These are phyloP conservation scores for Lagenorhynchus albirostris DNA, from an alignment of 2,113 vertebrate species.

Conservation along the genomic window DNA sequence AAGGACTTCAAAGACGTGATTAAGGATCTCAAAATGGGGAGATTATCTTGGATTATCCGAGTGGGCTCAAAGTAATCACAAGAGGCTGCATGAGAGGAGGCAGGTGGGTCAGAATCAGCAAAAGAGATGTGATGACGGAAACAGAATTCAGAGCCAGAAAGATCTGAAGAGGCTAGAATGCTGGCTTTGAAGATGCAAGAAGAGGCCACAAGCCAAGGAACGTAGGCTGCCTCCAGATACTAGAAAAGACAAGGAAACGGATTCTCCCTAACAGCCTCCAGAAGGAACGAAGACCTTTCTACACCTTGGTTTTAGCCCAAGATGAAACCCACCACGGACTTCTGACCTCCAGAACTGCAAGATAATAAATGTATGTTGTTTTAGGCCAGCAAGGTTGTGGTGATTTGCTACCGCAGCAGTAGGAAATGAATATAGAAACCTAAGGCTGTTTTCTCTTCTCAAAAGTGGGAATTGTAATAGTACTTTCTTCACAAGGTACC, in stretches of 20 bases:
- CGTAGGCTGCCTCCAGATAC: background rate
- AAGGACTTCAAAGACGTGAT: background rate
- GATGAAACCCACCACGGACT: background rate
- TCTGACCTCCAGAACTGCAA: background rate
- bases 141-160: background rate
- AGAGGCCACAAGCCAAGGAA: background rate
- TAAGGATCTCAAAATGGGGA: background rate
- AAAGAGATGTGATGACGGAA: background rate
- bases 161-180: background rate
- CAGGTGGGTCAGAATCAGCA: background rate
- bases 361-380: background rate
- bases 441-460: background rate
- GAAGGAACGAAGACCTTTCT: background rate
- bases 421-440: background rate
- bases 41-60: background rate
- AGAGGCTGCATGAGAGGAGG: background rate
- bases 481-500: background rate
- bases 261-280: background rate
- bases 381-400: background rate
- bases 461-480: rapidly evolving
- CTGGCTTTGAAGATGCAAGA: background rate
- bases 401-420: background rate
- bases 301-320: background rate
- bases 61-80: background rate
- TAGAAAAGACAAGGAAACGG: background rate